phyloP scores from a whole-genome alignment of 2,888 invertebrate species.

The Acrobasis repandana region DNA sequence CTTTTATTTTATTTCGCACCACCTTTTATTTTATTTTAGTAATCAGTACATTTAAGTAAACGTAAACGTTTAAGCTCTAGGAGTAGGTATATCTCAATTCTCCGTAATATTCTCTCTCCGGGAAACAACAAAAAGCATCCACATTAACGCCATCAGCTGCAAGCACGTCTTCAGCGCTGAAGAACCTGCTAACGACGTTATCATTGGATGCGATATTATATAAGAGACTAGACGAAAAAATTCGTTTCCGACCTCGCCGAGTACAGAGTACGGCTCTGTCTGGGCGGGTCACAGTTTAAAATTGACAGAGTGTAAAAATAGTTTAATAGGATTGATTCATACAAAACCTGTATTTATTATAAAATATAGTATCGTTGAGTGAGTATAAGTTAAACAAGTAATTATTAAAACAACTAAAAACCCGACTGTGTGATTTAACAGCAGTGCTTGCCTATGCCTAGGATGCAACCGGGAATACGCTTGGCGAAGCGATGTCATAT shows the following conservation, averaged over 20 bases:
- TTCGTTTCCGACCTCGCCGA: slow-evolving; percentile 16
- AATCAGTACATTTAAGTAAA: background rate
- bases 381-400: no score
- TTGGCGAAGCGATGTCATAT: no score
- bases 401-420: no score
- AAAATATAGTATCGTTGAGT: no score
- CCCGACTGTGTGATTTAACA: no score
- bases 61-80: background rate
- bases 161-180: slow-evolving; percentile 55
- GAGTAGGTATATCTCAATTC: background rate
- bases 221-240: slow-evolving; percentile 38
- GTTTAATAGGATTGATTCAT: no score
- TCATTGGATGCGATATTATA: slow-evolving; percentile 67
- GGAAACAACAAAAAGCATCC: slow-evolving; percentile 1
- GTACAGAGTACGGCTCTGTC: slow-evolving; percentile 17
- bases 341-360: no score
- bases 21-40: no score
- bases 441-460: no score
- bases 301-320: background rate
- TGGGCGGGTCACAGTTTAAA: slow-evolving; percentile 6
- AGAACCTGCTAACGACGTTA: slow-evolving; percentile 70
- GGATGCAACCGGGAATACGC: no score
- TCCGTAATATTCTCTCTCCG: background rate
- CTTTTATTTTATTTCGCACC: no score
- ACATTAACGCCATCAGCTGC: slow-evolving; percentile 42